Evolutionary conservation across 2,888 invertebrate genomes (phyloP), one percentile per base, ranked within the genome.

Genomic region (Leucophenga maculata): DNA sequence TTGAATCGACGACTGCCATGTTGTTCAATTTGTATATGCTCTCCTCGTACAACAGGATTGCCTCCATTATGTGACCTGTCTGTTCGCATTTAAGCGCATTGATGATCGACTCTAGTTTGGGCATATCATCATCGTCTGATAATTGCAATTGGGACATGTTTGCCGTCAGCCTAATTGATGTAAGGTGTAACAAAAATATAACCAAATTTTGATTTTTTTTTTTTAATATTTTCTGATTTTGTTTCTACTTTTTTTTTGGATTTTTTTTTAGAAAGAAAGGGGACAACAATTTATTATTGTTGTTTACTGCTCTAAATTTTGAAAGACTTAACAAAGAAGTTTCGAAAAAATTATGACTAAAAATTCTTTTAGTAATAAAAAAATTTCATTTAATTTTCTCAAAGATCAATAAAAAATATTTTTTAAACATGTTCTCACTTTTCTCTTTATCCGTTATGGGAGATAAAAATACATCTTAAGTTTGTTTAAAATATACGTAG

Each of bases 1-100:
- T 83, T 11, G 91, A 90, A 78, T 93, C 91, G 67, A 88, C 84
- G 75, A 90, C 92, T 78, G 86, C 90, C 74, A 77, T 16, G n/a
- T 83, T 72, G 14, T 68, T 72, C 2, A 80, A 50, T 50, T 78
- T 77, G 26, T 69, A 82, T 54, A 82, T 78, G 70, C 77, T 75
- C 68, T 80, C 83, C 69, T 80, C 80, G 60, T 80, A 83, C 0
- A 80, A 72, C 14, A 80, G 66, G 22, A 80, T 82, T 11, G 80
- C 78, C 74, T 80, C 83, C 80, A 80, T 80, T 1, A 80, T 75
- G 52, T 80, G 80, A 0, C 83, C 80, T 13, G 75, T 55, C 59
- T 82, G 76, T 65, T 80, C 80, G 67, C 80, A 83, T 55, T 78
- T 80, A 0, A 80, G 20, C 0, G 80, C 80, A 39, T 72, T 72